Percentiles rank a stretch among this genome's conserved stretches.
phyloP scores from a whole-genome alignment of 2,113 vertebrate genomes.

The Sinocyclocheilus grahami region DNA sequence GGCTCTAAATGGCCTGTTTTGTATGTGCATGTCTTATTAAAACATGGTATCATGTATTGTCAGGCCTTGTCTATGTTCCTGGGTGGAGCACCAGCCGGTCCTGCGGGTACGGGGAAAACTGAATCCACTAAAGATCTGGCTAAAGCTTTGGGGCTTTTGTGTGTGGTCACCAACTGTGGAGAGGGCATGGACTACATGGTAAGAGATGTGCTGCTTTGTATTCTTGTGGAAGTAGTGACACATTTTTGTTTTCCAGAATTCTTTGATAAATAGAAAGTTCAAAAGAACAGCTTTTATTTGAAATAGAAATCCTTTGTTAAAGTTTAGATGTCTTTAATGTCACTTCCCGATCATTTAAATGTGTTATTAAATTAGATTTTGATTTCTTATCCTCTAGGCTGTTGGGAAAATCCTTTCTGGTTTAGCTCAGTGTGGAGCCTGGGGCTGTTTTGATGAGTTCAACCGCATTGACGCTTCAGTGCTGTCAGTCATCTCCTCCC shows the following conservation, averaged over 20 bases:
- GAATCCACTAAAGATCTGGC: constrained; percentile 97
- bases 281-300: neutral
- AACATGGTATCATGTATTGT: constrained; percentile 18
- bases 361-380: neutral
- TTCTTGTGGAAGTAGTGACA: neutral
- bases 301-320: neutral
- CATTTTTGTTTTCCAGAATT: neutral
- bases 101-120: constrained; percentile 96
- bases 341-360: neutral
- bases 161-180: constrained; percentile 96
- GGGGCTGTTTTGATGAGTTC: constrained; percentile 99
- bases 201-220: constrained; percentile 55
- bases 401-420: constrained; percentile 96
- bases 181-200: constrained; percentile 99
- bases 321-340: neutral
- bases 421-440: constrained; percentile 93
- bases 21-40: constrained; percentile 25
- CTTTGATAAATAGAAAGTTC: neutral
- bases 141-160: constrained; percentile 93
- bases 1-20: neutral
- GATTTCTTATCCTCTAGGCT: constrained; percentile 74
- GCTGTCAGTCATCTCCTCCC: constrained; percentile 95
- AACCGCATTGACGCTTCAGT: constrained; percentile 95
- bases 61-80: constrained; percentile 97
- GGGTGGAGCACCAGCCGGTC: constrained; percentile 93